Conservation (phyloP, 1,140 invertebrate species). For the Oncopeltus fasciatus region DNA sequence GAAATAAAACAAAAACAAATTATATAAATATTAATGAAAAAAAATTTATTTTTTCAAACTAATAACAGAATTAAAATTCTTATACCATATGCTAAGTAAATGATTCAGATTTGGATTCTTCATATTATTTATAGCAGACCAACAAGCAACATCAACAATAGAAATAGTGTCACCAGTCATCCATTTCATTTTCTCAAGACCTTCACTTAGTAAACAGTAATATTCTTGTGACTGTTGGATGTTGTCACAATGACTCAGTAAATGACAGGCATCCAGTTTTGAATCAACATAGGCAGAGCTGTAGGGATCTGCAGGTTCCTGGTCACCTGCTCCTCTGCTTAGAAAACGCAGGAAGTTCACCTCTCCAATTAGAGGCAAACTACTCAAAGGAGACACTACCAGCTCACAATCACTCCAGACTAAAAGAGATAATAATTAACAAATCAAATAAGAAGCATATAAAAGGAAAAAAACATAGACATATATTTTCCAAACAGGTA, state of each 20-base stretch:
- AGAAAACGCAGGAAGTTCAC: conserved; percentile 12
- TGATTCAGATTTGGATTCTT: neutral
- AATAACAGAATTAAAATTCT: neutral
- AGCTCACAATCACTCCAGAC: conserved; percentile 1
- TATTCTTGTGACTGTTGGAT: neutral
- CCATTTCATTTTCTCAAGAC: conserved; percentile 5
- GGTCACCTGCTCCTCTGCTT: neutral
- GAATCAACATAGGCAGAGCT: neutral
- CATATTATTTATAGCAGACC: conserved; percentile 11
- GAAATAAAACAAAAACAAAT: no score
- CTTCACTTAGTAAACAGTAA: neutral
- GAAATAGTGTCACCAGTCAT: neutral
- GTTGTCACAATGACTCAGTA: neutral
- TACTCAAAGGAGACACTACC: conserved; percentile 10
- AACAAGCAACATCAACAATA: conserved; percentile 9
- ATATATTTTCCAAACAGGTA: no score
- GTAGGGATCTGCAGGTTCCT: neutral
- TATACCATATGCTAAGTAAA: neutral
- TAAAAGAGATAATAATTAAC: neutral
- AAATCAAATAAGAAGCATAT: neutral
- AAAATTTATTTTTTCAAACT: no score
- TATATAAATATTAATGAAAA: no score
- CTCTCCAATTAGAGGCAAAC: conserved; percentile 4
- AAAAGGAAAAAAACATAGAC: no score
- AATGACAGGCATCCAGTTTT: conserved; percentile 11